Evolutionary conservation across 2,113 vertebrate genomes (phyloP), one percentile per base, ranked within the genome.

Genomic region (Xiphophorus couchianus): DNA sequence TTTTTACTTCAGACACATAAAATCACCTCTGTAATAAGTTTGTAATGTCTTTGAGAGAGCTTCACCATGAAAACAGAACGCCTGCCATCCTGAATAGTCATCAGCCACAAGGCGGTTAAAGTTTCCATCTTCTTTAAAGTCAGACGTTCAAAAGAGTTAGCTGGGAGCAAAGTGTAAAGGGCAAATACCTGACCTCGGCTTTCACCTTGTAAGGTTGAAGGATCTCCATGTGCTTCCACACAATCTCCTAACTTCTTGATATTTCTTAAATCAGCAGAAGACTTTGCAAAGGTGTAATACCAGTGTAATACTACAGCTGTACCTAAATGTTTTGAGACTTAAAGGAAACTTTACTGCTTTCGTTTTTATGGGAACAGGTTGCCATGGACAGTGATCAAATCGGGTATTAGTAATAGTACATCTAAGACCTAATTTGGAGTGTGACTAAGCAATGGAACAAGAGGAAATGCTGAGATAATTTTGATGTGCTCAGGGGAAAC

Each of bases 181-280:
- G 85, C 83, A 86, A 84, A 88, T 81, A 76, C 83, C 79, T 68
- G 67, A 81, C n/a, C 28, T 48, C 31, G 37, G 22, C 54, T 70
- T 71, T 72, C 42, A 76, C 58, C 66, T 82, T 37, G 33, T 31
- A 11, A n/a, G 62, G 7, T 31, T 44, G 60, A 76, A 73, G 66
- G 58, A 66, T 37, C 37, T 44, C 27, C 42, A 74, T 60, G 42
- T 63, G 60, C 61, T 64, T 75, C 67, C 33, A 66, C 28, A 39
- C n/a, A 73, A 31, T 30, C 11, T 14, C 28, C 19, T 5, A 78
- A 29, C 33, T 31, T 73, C 15, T 51, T 15, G 14, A 62, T 60
- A 64, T 62, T 28, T 62, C 62, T 3, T 37, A 13, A 78, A 63
- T 15, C 37, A 58, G 28, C 65, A 33, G 15, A 62, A 33, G 3